phyloP scores from a whole-genome alignment of 2,888 invertebrate genomes.

The Dynastes grantii region DNA sequence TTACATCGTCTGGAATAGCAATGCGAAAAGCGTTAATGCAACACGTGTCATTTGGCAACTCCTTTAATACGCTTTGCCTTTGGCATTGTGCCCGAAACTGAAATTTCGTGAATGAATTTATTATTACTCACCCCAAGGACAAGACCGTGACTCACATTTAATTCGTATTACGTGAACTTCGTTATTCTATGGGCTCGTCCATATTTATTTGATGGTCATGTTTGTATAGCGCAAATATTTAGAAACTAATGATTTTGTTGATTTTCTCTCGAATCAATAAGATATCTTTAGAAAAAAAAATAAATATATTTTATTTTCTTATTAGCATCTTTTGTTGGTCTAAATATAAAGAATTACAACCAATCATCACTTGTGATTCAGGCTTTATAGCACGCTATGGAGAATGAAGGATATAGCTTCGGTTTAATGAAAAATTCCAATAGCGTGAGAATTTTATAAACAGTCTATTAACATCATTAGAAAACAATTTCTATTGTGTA shows the following conservation, averaged over 20 bases:
- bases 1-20: background rate
- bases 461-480: no score
- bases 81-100: constrained; percentile 13
- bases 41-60: constrained; percentile 15
- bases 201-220: constrained; percentile 24
- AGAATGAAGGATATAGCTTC: no score
- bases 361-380: no score
- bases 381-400: background rate
- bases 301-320: no score
- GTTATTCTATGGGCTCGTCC: background rate
- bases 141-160: constrained; percentile 33
- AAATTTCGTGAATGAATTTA: constrained; percentile 33
- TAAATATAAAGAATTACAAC: no score
- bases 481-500: no score
- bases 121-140: constrained; percentile 22
- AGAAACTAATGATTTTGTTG: no score
- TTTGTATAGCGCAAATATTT: constrained; percentile 25
- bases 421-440: no score
- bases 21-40: constrained; percentile 15
- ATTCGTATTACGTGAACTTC: constrained; percentile 15
- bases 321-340: no score
- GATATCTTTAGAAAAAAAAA: no score
- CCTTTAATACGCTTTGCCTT: background rate
- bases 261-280: no score
- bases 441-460: no score